These are phyloP conservation scores for Scomberomorus guttatus DNA, from an alignment of 2,797 vertebrate species.

Conservation along the genomic window DNA sequence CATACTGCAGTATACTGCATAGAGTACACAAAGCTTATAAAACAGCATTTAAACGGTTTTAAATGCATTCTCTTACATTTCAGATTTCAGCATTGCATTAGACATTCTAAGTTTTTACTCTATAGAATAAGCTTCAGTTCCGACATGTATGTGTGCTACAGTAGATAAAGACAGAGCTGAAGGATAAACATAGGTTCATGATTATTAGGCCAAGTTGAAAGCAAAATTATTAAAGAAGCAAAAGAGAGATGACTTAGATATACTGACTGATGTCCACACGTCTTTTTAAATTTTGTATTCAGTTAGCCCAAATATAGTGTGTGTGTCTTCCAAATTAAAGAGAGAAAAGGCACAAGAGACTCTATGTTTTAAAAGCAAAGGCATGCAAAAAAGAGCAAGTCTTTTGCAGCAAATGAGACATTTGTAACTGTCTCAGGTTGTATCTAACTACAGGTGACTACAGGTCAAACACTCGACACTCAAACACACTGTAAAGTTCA, in stretches of 20 bases:
- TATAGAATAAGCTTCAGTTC: background rate
- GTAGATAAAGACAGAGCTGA: no score
- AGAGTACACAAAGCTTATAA: background rate
- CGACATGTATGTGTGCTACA: background rate
- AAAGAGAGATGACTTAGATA: background rate
- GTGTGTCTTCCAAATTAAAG: conserved; percentile 18
- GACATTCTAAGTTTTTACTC: background rate
- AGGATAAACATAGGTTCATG: background rate
- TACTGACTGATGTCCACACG: no score
- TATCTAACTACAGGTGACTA: conserved; percentile 50
- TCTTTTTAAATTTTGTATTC: background rate
- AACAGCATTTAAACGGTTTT: conserved; percentile 1
- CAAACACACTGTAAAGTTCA: conserved; percentile 59
- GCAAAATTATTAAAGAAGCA: conserved; percentile 2
- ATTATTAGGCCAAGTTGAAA: background rate
- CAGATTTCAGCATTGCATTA: background rate
- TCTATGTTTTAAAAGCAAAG: conserved; percentile 25
- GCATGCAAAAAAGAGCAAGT: conserved; percentile 2
- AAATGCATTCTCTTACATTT: background rate
- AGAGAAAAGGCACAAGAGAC: conserved; percentile 5
- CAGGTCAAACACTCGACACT: no score
- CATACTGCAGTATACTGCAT: background rate
- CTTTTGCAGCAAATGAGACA: conserved; percentile 13
- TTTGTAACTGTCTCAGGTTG: conserved; percentile 44
- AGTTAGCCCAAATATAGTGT: conserved; percentile 24